Conservation (phyloP, 2,113 vertebrate species). For the Tricholaema leucomelas region DNA sequence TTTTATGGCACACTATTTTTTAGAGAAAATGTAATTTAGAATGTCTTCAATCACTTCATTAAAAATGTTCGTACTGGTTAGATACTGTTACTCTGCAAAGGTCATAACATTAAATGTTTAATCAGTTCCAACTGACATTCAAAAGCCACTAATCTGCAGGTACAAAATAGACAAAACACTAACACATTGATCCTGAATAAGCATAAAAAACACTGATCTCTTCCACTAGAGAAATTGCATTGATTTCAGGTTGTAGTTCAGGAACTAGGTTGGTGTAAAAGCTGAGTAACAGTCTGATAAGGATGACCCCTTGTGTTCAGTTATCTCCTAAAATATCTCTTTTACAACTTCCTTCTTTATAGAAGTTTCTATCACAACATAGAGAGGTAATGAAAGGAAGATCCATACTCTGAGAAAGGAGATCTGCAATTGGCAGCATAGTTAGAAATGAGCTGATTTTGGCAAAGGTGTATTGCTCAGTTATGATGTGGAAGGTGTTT, state of each 20-base stretch:
- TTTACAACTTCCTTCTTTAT: not conserved
- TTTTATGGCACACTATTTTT: not conserved
- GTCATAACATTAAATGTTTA: not conserved
- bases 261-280: not conserved
- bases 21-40: not conserved
- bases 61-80: not conserved
- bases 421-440: not conserved
- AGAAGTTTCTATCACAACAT: not conserved
- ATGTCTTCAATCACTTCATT: not conserved
- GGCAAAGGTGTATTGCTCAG: not conserved
- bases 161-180: not conserved
- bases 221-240: not conserved
- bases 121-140: not conserved
- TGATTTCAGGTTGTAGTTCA: not conserved
- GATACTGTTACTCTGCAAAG: not conserved
- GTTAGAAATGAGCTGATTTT: not conserved
- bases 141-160: not conserved
- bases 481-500: not conserved
- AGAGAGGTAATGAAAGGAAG: not conserved
- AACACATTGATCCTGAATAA: not conserved
- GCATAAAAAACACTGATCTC: not conserved
- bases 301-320: not conserved
- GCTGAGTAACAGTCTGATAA: not conserved
- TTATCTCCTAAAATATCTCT: not conserved
- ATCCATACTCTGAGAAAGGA: not conserved